Conservation (phyloP, 2,113 vertebrate species). For the Platichthys flesus region DNA sequence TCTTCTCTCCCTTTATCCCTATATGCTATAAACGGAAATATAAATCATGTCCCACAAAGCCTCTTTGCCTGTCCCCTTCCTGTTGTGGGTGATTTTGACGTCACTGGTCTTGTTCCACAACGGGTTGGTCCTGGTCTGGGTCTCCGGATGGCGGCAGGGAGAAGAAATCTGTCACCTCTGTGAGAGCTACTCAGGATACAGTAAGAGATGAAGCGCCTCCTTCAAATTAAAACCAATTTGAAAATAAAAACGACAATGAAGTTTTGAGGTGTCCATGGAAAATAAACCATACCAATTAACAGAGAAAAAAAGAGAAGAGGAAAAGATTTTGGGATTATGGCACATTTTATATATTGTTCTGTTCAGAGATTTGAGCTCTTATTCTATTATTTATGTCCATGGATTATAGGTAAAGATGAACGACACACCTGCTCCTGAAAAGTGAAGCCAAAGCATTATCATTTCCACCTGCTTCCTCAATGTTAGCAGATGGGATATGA, state of each 20-base stretch:
- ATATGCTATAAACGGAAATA: neutral
- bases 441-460: no score
- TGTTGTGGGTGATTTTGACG: constrained; percentile 51
- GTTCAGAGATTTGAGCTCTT: neutral
- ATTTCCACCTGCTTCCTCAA: no score
- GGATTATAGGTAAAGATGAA: no score
- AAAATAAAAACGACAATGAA: neutral
- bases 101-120: constrained; percentile 30
- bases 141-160: constrained; percentile 10
- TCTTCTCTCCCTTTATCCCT: no score
- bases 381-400: no score
- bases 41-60: neutral
- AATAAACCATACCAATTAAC: no score
- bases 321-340: neutral
- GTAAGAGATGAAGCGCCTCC: neutral
- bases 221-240: constrained; percentile 40
- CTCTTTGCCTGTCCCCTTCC: neutral
- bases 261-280: no score
- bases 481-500: no score
- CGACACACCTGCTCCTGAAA: no score
- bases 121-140: constrained; percentile 39
- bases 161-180: neutral
- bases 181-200: neutral
- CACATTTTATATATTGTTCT: neutral
- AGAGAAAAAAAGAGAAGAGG: no score